phyloP scores from a whole-genome alignment of 2,113 vertebrate species.

The Datnioides undecimradiatus region DNA sequence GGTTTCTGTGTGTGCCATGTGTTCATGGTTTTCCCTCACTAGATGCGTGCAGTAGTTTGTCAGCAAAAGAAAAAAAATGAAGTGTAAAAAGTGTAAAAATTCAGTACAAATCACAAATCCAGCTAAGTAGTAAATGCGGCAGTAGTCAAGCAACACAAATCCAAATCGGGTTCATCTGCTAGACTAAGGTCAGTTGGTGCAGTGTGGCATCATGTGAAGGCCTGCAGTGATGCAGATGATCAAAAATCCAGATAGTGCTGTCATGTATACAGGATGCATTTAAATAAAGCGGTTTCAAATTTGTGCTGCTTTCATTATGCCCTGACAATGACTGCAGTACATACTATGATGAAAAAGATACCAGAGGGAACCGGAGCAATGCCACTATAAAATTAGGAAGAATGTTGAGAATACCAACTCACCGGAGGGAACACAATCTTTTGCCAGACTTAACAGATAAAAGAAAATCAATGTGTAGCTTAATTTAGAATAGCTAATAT shows the following conservation, averaged over 20 bases:
- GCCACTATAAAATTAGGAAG: not conserved
- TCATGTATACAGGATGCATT: not conserved
- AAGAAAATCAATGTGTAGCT: not conserved
- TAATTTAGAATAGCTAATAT: not conserved
- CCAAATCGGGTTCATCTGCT: not conserved
- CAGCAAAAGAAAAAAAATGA: not conserved
- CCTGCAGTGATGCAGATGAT: not conserved
- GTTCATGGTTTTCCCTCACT: not conserved
- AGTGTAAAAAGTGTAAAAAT: not conserved
- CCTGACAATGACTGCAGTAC: not conserved
- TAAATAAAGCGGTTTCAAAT: not conserved
- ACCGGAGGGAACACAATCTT: not conserved
- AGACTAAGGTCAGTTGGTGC: not conserved
- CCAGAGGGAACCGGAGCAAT: not conserved
- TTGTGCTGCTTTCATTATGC: not conserved
- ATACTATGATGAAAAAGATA: not conserved
- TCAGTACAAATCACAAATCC: no score
- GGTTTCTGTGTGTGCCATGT: not conserved
- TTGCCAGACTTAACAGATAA: not conserved
- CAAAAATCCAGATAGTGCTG: not conserved
- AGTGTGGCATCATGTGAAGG: not conserved
- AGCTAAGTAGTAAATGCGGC: not conserved
- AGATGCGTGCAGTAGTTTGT: not conserved
- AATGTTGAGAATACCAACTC: no score
- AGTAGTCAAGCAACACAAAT: not conserved